phyloP scores from a whole-genome alignment of 1,140 invertebrate species.

The Bombus waltoni region DNA sequence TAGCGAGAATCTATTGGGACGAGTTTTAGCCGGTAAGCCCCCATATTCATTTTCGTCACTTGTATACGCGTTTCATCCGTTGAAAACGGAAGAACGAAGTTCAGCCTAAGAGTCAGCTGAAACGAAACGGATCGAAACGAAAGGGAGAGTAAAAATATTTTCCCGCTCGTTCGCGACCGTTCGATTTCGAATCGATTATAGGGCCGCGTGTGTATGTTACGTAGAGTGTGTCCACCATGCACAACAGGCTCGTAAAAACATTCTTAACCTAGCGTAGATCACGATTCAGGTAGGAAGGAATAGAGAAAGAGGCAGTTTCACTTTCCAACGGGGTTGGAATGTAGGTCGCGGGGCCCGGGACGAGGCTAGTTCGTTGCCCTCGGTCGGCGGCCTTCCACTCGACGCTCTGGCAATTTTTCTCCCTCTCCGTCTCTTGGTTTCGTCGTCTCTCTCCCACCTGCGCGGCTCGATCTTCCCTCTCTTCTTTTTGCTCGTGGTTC shows the following conservation, averaged over 20 bases:
- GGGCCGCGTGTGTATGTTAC: background rate
- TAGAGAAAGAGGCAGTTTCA: conserved; percentile 80
- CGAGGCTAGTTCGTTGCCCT: conserved; percentile 83
- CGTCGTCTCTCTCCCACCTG: conserved; percentile 20
- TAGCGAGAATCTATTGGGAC: conserved; percentile 81
- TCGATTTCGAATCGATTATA: conserved; percentile 15
- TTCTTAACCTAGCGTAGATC: conserved; percentile 52
- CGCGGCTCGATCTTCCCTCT: conserved; percentile 56
- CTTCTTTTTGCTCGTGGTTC: conserved; percentile 58
- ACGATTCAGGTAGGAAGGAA: conserved; percentile 65
- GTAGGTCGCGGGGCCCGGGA: conserved; percentile 82
- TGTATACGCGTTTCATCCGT: background rate
- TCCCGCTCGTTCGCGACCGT: conserved; percentile 22
- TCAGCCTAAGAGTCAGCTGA: background rate
- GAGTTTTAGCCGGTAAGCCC: conserved; percentile 81
- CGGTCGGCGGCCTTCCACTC: conserved; percentile 81
- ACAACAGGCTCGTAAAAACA: conserved; percentile 41
- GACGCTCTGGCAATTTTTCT: conserved; percentile 76
- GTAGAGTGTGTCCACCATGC: background rate
- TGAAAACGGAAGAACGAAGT: background rate
- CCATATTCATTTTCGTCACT: background rate
- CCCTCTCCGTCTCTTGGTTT: conserved; percentile 10
- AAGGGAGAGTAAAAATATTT: conserved; percentile 62
- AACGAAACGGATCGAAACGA: conserved; percentile 34
- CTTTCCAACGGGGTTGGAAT: conserved; percentile 82